These are phyloP conservation scores for Catagonus wagneri DNA, from an alignment of 2,113 vertebrate species.

Conservation along the genomic window DNA sequence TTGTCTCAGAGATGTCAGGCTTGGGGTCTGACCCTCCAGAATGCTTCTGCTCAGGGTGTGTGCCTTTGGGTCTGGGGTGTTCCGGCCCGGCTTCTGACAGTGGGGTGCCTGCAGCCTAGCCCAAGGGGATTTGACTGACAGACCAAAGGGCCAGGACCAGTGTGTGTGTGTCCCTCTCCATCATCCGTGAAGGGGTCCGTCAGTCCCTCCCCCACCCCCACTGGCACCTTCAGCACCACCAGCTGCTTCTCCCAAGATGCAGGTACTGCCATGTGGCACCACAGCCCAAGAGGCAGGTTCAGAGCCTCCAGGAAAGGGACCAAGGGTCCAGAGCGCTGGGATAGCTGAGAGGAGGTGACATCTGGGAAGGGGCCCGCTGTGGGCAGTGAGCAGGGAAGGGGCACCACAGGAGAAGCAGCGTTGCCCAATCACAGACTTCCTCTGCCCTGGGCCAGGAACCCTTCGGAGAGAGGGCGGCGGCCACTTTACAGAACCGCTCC, in stretches of 20 bases:
- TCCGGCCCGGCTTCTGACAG: not conserved
- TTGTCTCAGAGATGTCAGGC: not conserved
- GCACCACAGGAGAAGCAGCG: not conserved
- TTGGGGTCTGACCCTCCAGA: not conserved
- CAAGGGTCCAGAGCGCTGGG: no score
- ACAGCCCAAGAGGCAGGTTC: not conserved
- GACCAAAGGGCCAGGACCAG: not conserved
- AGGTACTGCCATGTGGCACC: not conserved
- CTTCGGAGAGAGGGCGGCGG: not conserved
- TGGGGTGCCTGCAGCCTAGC: not conserved
- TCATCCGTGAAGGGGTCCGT: not conserved
- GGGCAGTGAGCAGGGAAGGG: not conserved
- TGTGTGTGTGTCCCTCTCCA: not conserved
- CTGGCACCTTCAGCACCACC: not conserved
- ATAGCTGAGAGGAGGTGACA: not conserved
- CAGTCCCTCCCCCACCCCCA: not conserved
- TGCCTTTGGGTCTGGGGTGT: not conserved
- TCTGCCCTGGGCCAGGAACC: not conserved
- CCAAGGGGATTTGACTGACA: not conserved
- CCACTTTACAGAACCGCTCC: not conserved
- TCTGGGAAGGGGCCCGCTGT: not conserved
- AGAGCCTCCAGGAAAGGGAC: not conserved
- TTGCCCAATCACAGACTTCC: not conserved
- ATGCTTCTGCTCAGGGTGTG: not conserved
- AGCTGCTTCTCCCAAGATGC: not conserved